Evolutionary conservation across 1,140 invertebrate genomes (phyloP).

Genomic region (Nylanderia fulva): DNA sequence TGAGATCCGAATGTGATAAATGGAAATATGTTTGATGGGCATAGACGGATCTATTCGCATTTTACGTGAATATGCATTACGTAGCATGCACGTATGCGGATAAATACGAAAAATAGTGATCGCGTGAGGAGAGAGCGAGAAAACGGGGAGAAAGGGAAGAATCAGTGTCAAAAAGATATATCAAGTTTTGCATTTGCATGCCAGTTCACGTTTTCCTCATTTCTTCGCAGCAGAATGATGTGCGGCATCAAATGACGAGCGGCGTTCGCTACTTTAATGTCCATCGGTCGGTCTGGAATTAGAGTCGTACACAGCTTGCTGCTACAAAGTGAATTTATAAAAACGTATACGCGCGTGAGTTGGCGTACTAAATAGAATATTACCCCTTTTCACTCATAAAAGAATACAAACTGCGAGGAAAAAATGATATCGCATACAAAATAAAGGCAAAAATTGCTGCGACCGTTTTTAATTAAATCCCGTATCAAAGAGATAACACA

Average conservation of each 20-base stretch:
- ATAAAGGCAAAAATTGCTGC: slow-evolving; percentile 71
- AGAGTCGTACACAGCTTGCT: slow-evolving; percentile 17
- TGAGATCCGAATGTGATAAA: slow-evolving; percentile 57
- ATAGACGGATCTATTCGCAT: slow-evolving; percentile 42
- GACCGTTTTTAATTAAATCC: slow-evolving; percentile 51
- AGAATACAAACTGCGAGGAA: slow-evolving; percentile 37
- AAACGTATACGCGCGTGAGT: slow-evolving; percentile 13
- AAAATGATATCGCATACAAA: slow-evolving; percentile 67
- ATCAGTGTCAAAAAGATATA: slow-evolving; percentile 69
- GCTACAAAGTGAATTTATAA: slow-evolving; percentile 51
- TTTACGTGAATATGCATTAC: neutral
- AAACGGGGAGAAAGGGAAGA: slow-evolving; percentile 40
- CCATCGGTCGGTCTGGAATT: slow-evolving; percentile 41
- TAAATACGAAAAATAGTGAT: slow-evolving; percentile 53
- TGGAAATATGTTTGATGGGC: slow-evolving; percentile 29
- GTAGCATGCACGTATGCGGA: neutral
- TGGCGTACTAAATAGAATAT: slow-evolving; percentile 49
- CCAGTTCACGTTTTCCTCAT: slow-evolving; percentile 7
- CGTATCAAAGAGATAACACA: neutral
- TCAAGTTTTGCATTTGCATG: slow-evolving; percentile 74
- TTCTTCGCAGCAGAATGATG: neutral
- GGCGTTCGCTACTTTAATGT: slow-evolving; percentile 63
- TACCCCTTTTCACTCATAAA: slow-evolving; percentile 6
- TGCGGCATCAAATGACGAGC: slow-evolving; percentile 61
- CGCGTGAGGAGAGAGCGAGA: slow-evolving; percentile 10